Conservation (phyloP, 2,888 invertebrate species). For the Pollenia angustigena region DNA sequence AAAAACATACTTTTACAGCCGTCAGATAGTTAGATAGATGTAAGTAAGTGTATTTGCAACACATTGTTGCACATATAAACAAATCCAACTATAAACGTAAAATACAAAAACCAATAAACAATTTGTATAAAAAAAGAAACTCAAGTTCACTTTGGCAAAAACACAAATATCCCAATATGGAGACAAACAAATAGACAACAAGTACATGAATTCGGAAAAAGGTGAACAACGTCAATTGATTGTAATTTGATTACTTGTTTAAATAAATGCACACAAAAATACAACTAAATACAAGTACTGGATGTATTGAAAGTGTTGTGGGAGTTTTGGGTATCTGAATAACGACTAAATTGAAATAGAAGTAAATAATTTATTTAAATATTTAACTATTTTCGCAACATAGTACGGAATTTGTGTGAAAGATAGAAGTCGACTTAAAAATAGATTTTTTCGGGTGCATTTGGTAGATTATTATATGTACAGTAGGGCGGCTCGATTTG, state of each 20-base stretch:
- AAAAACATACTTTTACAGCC: constrained; percentile 18
- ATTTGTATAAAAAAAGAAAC: constrained; percentile 33
- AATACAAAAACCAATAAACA: constrained; percentile 51
- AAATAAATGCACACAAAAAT: constrained; percentile 40
- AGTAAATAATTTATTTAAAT: constrained; percentile 30
- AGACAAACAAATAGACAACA: constrained; percentile 15
- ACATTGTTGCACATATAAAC: constrained; percentile 42
- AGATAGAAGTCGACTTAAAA: neutral
- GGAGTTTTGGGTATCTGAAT: constrained; percentile 21
- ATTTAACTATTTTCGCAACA: constrained; percentile 18
- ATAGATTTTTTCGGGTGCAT: neutral
- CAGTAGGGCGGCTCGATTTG: no score
- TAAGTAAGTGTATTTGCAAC: constrained; percentile 8
- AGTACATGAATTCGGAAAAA: constrained; percentile 13
- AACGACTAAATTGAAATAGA: constrained; percentile 13
- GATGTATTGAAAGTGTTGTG: neutral
- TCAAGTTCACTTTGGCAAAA: constrained; percentile 30
- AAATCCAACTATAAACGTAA: constrained; percentile 11
- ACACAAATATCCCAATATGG: neutral
- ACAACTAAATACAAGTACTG: constrained; percentile 7
- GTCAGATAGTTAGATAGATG: neutral
- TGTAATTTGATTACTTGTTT: constrained; percentile 69
- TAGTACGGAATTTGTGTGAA: neutral
- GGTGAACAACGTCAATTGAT: constrained; percentile 64
- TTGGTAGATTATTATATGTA: neutral